A percentile compares a stretch with the other conserved stretches of the same genome.
Evolutionary conservation across 1,140 invertebrate species (phyloP).

Genomic region (Formica exsecta): DNA sequence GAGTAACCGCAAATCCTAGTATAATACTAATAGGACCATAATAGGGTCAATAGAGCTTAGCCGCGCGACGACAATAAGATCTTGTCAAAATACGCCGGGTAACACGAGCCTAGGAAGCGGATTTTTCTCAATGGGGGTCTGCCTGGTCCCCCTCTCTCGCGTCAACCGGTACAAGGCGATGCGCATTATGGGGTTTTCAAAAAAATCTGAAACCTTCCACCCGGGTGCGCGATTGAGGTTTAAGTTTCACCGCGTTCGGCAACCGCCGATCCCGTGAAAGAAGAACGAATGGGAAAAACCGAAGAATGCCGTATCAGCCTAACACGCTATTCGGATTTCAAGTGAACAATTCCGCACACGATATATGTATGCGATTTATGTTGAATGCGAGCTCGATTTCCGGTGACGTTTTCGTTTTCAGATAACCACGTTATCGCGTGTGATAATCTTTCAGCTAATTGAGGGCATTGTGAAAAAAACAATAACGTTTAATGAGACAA

Average conservation of each 20-base stretch:
- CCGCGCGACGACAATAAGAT: constrained; percentile 84
- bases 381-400: constrained; percentile 24
- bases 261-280: constrained; percentile 56
- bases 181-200: constrained; percentile 80
- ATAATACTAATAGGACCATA: constrained; percentile 87
- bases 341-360: constrained; percentile 76
- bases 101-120: constrained; percentile 86
- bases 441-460: not conserved
- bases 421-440: not conserved
- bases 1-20: constrained; percentile 85
- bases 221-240: constrained; percentile 79
- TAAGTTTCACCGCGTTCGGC: constrained; percentile 80
- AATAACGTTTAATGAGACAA: not conserved
- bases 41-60: constrained; percentile 86
- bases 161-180: constrained; percentile 34
- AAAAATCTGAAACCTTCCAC: constrained; percentile 81
- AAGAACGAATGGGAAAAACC: constrained; percentile 55
- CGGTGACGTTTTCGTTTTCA: constrained; percentile 14
- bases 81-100: constrained; percentile 86
- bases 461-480: not conserved
- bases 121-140: constrained; percentile 84
- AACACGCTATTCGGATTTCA: constrained; percentile 69
- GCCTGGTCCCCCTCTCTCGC: constrained; percentile 63
- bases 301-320: constrained; percentile 56
- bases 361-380: not conserved